Conservation (phyloP, 2,113 vertebrate genomes). For the Thalassoma bifasciatum region DNA sequence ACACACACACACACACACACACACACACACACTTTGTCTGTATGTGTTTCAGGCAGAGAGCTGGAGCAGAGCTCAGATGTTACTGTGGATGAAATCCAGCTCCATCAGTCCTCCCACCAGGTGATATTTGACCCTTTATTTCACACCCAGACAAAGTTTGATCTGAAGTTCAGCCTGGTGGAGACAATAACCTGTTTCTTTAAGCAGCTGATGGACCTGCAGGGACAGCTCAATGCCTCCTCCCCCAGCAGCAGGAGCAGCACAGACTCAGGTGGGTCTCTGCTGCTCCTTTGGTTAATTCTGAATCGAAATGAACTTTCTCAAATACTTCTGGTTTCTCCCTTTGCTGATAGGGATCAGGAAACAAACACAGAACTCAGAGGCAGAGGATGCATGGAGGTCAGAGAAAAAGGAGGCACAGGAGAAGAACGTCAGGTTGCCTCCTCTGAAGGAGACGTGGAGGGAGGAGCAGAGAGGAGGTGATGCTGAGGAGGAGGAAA, state of each 20-base stretch:
- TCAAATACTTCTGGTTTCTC: neutral
- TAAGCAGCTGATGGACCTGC: conserved; percentile 9
- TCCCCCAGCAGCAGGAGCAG: neutral
- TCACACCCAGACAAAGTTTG: neutral
- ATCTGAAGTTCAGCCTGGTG: no score
- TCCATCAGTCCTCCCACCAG: neutral
- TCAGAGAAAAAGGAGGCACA: neutral
- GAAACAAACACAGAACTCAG: neutral
- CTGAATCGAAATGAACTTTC: neutral
- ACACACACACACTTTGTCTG: neutral
- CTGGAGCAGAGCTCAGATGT: neutral
- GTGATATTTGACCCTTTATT: conserved; percentile 7
- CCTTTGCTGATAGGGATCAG: neutral
- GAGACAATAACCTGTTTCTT: neutral
- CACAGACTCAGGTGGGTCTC: conserved; percentile 15
- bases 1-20: no score
- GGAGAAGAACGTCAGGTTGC: neutral
- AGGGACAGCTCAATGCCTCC: neutral
- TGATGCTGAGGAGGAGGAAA: conserved; percentile 18
- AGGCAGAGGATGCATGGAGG: neutral
- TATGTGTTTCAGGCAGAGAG: conserved; percentile 6
- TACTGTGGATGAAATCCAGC: neutral
- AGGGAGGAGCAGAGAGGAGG: conserved; percentile 2
- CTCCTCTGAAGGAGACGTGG: conserved; percentile 8
- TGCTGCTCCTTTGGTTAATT: neutral